phyloP scores from a whole-genome alignment of 2,113 vertebrate species.

The Microcebus tavaratra region DNA sequence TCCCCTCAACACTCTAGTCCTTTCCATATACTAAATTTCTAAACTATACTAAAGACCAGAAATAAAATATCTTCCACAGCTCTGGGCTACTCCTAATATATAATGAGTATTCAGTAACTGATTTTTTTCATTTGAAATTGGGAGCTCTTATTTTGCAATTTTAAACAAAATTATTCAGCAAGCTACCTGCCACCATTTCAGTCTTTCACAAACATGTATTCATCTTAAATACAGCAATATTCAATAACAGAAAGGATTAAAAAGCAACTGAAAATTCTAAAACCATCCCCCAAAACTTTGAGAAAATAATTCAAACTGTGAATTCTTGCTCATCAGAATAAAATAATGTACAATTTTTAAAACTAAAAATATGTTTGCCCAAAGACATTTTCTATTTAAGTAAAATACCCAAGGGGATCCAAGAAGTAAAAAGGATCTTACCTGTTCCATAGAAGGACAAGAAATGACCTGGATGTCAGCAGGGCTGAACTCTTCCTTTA shows the following conservation, averaged over 20 bases:
- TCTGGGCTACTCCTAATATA: neutral
- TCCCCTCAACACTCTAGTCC: neutral
- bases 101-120: neutral
- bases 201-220: constrained; percentile 14
- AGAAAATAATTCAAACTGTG: neutral
- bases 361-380: constrained; percentile 33
- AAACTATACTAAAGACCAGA: neutral
- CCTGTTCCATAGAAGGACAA: constrained; percentile 98
- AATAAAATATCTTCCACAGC: neutral
- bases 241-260: neutral
- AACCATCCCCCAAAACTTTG: neutral
- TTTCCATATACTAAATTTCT: neutral
- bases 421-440: constrained; percentile 71
- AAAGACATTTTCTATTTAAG: constrained; percentile 28
- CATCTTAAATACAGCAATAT: constrained; percentile 26
- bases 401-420: neutral
- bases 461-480: constrained; percentile 97
- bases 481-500: constrained; percentile 95
- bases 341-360: constrained; percentile 28
- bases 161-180: constrained; percentile 26
- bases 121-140: constrained; percentile 15
- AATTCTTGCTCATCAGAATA: constrained; percentile 30
- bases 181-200: neutral
- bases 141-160: neutral
- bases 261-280: neutral